phyloP scores from a whole-genome alignment of 2,888 invertebrate species.

The Campoletis raptor region DNA sequence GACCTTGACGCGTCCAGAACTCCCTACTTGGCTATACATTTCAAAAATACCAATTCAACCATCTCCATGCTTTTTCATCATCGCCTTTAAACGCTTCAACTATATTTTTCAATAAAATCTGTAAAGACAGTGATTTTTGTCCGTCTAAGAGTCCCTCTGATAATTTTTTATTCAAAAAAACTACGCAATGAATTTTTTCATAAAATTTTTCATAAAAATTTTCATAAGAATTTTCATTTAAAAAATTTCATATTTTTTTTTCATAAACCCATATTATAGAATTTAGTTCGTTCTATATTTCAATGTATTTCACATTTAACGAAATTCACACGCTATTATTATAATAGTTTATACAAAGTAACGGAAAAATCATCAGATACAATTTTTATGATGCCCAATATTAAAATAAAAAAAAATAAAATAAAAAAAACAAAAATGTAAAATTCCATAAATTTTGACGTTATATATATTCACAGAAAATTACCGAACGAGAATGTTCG shows the following conservation, averaged over 20 bases:
- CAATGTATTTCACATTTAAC: no score
- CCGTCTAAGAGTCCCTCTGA: neutral
- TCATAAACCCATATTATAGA: no score
- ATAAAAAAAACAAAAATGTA: no score
- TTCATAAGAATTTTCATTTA: no score
- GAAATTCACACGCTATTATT: no score
- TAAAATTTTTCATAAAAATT: neutral
- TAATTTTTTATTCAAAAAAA: neutral
- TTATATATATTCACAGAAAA: neutral
- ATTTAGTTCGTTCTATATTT: no score
- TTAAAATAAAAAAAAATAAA: no score
- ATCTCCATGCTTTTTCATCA: constrained; percentile 19
- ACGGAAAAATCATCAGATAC: no score
- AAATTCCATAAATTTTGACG: neutral
- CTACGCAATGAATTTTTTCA: neutral
- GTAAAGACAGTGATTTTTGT: neutral
- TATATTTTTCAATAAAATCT: neutral
- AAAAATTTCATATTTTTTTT: no score
- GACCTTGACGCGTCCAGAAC: constrained; percentile 46
- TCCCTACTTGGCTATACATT: constrained; percentile 10
- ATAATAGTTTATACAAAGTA: no score
- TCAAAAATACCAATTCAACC: neutral
- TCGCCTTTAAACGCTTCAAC: constrained; percentile 13
- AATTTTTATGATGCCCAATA: no score
- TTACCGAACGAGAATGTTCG: neutral